Percentiles rank a stretch among this genome's conserved stretches.
These are phyloP conservation scores for Galleria mellonella DNA, from an alignment of 1,140 invertebrate genomes.

Conservation along the genomic window DNA sequence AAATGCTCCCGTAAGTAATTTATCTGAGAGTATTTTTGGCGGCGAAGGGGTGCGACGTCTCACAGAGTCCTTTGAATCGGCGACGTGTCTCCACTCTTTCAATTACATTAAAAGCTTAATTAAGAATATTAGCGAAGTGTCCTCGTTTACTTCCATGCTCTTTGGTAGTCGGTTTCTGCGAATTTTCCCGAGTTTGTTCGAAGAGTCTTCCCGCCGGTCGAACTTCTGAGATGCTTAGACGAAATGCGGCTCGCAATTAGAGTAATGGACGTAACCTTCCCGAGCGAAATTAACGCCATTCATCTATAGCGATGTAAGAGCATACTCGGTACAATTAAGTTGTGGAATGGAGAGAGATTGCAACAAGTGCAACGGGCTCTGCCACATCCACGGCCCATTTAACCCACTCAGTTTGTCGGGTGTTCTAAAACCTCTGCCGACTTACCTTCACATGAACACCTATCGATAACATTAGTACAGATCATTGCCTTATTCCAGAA, in stretches of 20 bases:
- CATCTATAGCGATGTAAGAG: conserved; percentile 62
- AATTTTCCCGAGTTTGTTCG: conserved; percentile 60
- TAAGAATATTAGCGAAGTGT: conserved; percentile 65
- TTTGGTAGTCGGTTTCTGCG: conserved; percentile 47
- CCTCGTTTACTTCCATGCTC: conserved; percentile 52
- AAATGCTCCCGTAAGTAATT: conserved; percentile 55
- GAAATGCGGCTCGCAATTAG: conserved; percentile 70
- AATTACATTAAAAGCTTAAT: conserved; percentile 73
- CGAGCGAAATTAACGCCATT: conserved; percentile 63
- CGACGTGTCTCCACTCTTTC: conserved; percentile 54
- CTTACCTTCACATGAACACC: conserved; percentile 39
- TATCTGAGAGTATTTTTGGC: conserved; percentile 65
- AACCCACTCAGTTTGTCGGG: conserved; percentile 56
- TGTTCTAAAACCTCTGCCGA: conserved; percentile 36
- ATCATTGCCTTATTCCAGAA: conserved; percentile 24
- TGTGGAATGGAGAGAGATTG: conserved; percentile 64
- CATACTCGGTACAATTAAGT: conserved; percentile 67
- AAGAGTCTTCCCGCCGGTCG: conserved; percentile 42
- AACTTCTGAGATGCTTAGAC: conserved; percentile 65
- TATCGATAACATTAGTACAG: conserved; percentile 31
- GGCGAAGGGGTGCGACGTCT: conserved; percentile 22
- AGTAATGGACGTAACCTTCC: conserved; percentile 67
- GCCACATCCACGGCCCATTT: conserved; percentile 63
- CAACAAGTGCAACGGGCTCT: conserved; percentile 64
- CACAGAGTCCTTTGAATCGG: conserved; percentile 23